These are phyloP conservation scores for Melospiza georgiana DNA, from an alignment of 2,113 vertebrate genomes.

Conservation along the genomic window DNA sequence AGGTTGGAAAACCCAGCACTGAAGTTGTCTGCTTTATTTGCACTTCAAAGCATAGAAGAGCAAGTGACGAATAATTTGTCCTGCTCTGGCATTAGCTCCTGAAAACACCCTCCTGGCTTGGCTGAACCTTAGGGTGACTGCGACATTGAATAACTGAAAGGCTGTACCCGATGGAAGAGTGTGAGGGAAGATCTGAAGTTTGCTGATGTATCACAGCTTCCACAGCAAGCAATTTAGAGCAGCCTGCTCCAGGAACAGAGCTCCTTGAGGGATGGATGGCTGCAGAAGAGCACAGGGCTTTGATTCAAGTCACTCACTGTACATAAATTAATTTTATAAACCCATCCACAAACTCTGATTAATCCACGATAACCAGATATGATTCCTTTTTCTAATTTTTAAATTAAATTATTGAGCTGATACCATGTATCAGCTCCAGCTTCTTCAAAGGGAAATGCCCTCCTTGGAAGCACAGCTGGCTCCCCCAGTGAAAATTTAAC, in stretches of 20 bases:
- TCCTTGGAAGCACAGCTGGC: not conserved
- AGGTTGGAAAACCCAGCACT: not conserved
- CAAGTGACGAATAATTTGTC: constrained; percentile 8
- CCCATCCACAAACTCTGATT: constrained; percentile 17
- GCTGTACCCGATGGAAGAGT: not conserved
- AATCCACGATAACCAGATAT: not conserved
- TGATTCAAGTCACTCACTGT: constrained; percentile 42
- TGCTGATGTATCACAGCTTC: not conserved
- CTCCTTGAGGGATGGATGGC: constrained; percentile 3
- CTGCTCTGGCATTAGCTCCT: not conserved
- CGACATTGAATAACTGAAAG: not conserved
- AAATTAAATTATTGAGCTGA: constrained; percentile 35
- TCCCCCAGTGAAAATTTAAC: not conserved
- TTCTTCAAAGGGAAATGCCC: not conserved
- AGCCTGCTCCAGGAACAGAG: not conserved
- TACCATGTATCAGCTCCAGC: not conserved
- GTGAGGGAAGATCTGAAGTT: constrained; percentile 23
- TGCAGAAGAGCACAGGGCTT: constrained; percentile 38
- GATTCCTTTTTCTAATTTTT: constrained; percentile 14
- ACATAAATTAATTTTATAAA: constrained; percentile 63
- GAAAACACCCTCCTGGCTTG: not conserved
- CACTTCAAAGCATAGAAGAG: not conserved
- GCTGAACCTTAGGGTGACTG: not conserved
- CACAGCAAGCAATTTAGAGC: not conserved
- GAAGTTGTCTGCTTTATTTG: not conserved